Base-by-base conservation (phyloP, 2,113 vertebrate species). In the Orycteropus afer region DNA sequence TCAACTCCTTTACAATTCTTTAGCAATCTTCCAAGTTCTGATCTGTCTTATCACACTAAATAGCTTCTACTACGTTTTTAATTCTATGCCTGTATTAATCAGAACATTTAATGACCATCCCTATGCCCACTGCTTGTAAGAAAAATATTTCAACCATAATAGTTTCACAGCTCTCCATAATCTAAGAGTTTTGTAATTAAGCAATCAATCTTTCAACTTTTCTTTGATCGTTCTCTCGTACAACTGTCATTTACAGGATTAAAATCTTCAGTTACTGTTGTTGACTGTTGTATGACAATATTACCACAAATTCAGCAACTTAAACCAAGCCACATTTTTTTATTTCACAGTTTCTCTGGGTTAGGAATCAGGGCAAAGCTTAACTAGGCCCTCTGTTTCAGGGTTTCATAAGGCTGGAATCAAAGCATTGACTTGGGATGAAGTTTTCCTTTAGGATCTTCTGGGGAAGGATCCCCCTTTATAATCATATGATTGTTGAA, bases 401-500 rank as follows among this genome's bases (percentile, higher is more conserved):
- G 61, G 0, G 7, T 47, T 23, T 94, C 32, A 42, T 1, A 83
- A 32, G 22, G 4, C 11, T 65, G 7, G 45, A 47, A 14, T 78
- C 10, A 29, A 71, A 10, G 7, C 82, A 11, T 51, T 51, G 65
- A 67, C 0, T 6, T 14, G 55, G 0, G 15, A 47, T 67, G 11
- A 0, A 6, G 5, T 63, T 3, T 67, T 25, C 67, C 27, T 5
- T 47, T 8, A 78, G 13, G 4, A 10, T 73, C 20, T 20, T 1
- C 1, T 55, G 8, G n/a, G 42, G 27, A 45, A 85, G 18, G 7
- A 51, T 57, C 23, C 81, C 7, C 32, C 51, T 57, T 18, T 27
- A 45, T n/a, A 7, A 0, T 77, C 4, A 61, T 12, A 27, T 1
- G 0, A 29, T 40, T 77, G 10, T 22, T 47, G 42, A 12, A 11